These are phyloP conservation scores for Drosophila longiperda DNA, from an alignment of 2,888 invertebrate species.

Conservation along the genomic window DNA sequence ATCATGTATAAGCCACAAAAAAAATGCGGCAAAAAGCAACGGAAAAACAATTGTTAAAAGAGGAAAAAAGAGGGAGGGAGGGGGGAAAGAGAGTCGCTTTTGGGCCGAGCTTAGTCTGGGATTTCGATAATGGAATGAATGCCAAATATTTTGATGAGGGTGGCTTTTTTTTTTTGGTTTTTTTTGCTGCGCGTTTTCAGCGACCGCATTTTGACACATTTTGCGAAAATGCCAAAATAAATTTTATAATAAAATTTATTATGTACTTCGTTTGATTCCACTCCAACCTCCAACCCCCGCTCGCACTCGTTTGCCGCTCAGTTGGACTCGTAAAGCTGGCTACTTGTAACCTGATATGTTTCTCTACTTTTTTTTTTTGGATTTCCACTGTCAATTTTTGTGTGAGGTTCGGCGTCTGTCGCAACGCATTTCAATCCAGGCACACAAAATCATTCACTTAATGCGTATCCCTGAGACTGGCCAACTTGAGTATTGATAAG, in stretches of 20 bases:
- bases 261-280: constrained; percentile 59
- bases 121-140: constrained; percentile 82
- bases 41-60: constrained; percentile 24
- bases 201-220: constrained; percentile 79
- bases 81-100: constrained; percentile 7
- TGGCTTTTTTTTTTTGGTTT: constrained; percentile 38
- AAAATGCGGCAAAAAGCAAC: constrained; percentile 28
- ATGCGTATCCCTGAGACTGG: constrained; percentile 48
- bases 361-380: constrained; percentile 27
- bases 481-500: constrained; percentile 43
- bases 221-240: constrained; percentile 62
- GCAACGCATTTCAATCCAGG: constrained; percentile 56
- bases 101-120: constrained; percentile 67
- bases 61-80: background rate
- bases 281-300: background rate
- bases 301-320: constrained; percentile 60
- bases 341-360: constrained; percentile 77
- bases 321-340: constrained; percentile 44
- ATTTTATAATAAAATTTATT: constrained; percentile 82
- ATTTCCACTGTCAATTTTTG: constrained; percentile 66
- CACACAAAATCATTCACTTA: constrained; percentile 72
- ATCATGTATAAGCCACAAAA: constrained; percentile 34
- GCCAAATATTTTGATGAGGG: constrained; percentile 82
- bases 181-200: constrained; percentile 33
- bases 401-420: constrained; percentile 62